Evolutionary conservation across 2,888 invertebrate species (phyloP).

Genomic region (Pilophorus perplexus): DNA sequence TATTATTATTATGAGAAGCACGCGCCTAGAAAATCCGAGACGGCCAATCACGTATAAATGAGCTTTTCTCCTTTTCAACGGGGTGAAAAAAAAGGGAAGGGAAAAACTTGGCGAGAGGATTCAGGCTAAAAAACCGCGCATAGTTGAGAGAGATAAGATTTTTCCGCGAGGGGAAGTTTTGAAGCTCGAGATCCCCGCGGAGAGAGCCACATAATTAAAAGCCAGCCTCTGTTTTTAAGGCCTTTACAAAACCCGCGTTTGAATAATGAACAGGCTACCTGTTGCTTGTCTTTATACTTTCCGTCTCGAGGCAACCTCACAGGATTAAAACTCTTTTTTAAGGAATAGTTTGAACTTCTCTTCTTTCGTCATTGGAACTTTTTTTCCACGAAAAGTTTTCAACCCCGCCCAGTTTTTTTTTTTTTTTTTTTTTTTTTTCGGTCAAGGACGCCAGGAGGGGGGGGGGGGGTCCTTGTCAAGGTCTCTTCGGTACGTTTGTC

Average conservation of each 20-base stretch:
- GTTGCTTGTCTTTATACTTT: conserved; percentile 30
- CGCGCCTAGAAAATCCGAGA: too few species aligned
- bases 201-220: conserved; percentile 35
- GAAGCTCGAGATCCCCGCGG: background rate
- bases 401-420: background rate
- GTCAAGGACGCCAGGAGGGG: conserved; percentile 8
- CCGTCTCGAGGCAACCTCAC: background rate
- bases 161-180: conserved; percentile 10
- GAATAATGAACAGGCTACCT: conserved; percentile 43
- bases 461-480: background rate
- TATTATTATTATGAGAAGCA: too few species aligned
- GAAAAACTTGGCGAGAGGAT: too few species aligned
- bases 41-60: too few species aligned
- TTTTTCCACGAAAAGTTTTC: background rate
- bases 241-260: conserved; percentile 7
- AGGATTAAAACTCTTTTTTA: conserved; percentile 24
- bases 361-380: conserved; percentile 4
- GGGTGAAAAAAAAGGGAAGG: too few species aligned
- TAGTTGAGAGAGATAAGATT: background rate
- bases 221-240: conserved; percentile 37
- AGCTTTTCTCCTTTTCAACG: too few species aligned
- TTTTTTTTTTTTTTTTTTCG: background rate
- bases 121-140: too few species aligned
- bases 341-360: conserved; percentile 11
- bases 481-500: background rate